phyloP scores from a whole-genome alignment of 2,797 vertebrate genomes.

The Rhabdophis nuchalis region DNA sequence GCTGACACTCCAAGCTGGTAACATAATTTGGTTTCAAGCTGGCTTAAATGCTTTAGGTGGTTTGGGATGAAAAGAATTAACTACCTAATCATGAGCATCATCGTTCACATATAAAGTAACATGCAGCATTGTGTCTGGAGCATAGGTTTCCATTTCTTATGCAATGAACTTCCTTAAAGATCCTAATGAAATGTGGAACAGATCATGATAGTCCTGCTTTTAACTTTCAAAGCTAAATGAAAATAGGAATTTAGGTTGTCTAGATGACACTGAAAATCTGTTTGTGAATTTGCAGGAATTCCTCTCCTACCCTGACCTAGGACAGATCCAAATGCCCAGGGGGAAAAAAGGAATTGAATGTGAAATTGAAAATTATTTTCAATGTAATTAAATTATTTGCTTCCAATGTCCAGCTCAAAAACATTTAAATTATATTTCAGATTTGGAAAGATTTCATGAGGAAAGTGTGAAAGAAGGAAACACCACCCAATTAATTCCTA shows the following conservation, averaged over 20 bases:
- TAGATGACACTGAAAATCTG: background rate
- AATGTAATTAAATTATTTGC: background rate
- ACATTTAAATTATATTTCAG: accelerated
- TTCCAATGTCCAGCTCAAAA: accelerated
- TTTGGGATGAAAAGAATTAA: background rate
- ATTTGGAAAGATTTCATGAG: accelerated
- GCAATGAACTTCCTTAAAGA: background rate
- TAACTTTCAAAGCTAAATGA: background rate
- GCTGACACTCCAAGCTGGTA: background rate
- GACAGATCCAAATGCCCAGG: background rate
- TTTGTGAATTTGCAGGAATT: background rate
- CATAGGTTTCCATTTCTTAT: background rate
- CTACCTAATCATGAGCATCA: background rate
- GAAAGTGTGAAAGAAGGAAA: background rate
- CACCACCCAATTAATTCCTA: background rate
- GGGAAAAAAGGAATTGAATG: background rate
- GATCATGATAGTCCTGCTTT: background rate
- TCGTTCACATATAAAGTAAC: background rate
- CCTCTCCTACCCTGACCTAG: background rate
- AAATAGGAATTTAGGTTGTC: background rate
- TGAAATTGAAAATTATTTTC: background rate
- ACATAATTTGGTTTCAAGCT: background rate
- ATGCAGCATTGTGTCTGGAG: background rate
- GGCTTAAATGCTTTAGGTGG: background rate
- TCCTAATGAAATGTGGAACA: background rate